Evolutionary conservation across 1,140 invertebrate genomes (phyloP).

Genomic region (Pygmarrhopalites habei): DNA sequence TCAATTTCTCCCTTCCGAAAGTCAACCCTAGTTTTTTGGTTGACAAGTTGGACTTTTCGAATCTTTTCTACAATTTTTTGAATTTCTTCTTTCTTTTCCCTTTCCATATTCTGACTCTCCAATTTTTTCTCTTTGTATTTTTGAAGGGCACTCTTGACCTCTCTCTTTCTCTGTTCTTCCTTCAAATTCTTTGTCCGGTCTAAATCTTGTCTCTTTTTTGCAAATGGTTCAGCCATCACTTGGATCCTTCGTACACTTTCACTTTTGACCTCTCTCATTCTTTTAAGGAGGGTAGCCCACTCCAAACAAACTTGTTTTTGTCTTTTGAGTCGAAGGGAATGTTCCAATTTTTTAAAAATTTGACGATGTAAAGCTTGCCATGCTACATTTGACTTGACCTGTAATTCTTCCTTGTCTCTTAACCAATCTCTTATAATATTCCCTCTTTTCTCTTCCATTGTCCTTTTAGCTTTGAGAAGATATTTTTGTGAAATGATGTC

Average conservation of each 20-base stretch:
- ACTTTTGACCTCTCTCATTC: slow-evolving; percentile 28
- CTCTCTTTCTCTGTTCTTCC: slow-evolving; percentile 3
- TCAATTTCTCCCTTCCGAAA: slow-evolving; percentile 12
- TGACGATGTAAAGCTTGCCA: slow-evolving; percentile 24
- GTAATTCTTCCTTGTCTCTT: slow-evolving; percentile 30
- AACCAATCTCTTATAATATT: slow-evolving; percentile 28
- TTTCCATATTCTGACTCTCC: neutral
- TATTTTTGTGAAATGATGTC: slow-evolving; percentile 34
- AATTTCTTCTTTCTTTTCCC: slow-evolving; percentile 3
- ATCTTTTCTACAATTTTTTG: neutral
- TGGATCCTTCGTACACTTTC: slow-evolving; percentile 15
- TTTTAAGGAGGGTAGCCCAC: slow-evolving; percentile 16
- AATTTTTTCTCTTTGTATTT: slow-evolving; percentile 12
- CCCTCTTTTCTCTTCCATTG: slow-evolving; percentile 23
- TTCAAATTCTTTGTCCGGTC: neutral
- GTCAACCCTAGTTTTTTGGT: slow-evolving; percentile 3
- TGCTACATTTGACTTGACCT: slow-evolving; percentile 22
- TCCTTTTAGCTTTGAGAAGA: slow-evolving; percentile 19
- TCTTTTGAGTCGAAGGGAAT: slow-evolving; percentile 1
- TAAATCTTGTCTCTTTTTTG: slow-evolving; percentile 7
- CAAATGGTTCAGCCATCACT: slow-evolving; percentile 16
- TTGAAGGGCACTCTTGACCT: neutral
- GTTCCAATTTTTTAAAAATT: slow-evolving; percentile 9
- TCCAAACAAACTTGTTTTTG: slow-evolving; percentile 22
- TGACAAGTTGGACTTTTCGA: neutral